These are phyloP conservation scores for Esperia sulphurella DNA, from an alignment of 2,888 invertebrate species.

Conservation along the genomic window DNA sequence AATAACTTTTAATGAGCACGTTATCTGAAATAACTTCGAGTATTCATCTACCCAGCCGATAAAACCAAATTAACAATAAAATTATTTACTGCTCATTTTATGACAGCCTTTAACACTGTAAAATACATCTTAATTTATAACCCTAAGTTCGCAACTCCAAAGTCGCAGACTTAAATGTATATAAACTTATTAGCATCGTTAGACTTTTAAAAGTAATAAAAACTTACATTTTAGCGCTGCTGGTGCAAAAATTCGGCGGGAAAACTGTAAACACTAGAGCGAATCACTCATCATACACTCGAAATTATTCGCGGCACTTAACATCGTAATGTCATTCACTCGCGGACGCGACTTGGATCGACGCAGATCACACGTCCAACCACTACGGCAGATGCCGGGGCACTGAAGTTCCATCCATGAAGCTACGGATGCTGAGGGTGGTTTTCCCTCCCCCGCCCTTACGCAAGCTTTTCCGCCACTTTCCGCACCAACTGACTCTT, in stretches of 20 bases:
- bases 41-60: not conserved
- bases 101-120: not conserved
- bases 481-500: constrained; percentile 30
- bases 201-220: constrained; percentile 5
- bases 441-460: constrained; percentile 33
- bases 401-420: constrained; percentile 39
- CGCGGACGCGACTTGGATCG: constrained; percentile 33
- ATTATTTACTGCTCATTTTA: not conserved
- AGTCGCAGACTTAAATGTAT: not conserved
- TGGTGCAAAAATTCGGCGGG: constrained; percentile 19
- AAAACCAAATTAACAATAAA: not conserved
- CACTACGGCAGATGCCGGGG: constrained; percentile 58
- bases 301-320: constrained; percentile 43
- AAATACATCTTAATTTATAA: constrained; percentile 6
- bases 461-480: constrained; percentile 23
- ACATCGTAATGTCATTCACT: constrained; percentile 58
- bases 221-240: constrained; percentile 43
- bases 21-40: too few species aligned
- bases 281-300: constrained; percentile 51
- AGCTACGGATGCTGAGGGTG: constrained; percentile 21
- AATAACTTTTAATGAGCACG: too few species aligned
- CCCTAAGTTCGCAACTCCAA: constrained; percentile 7
- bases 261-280: constrained; percentile 28
- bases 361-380: constrained; percentile 38
- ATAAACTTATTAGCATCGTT: constrained; percentile 14